Conservation (phyloP, 2,888 invertebrate genomes). For the Cyclophora punctaria region DNA sequence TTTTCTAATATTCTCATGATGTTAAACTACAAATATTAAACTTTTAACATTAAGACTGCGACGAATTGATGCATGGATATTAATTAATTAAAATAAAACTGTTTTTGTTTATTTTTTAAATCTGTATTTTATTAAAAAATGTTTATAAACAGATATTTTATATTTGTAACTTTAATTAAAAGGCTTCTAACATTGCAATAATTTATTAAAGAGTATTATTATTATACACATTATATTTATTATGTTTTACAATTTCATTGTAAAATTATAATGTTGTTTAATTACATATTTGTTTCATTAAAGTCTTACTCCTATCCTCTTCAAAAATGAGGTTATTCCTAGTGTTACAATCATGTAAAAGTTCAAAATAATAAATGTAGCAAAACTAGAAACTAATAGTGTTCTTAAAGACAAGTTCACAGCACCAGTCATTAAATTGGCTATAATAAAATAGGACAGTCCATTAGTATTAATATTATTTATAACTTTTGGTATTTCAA, state of each 20-base stretch:
- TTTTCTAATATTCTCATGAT: too few relatives aligned
- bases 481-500: slow-evolving; percentile 73
- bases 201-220: background rate
- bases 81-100: slow-evolving; percentile 2
- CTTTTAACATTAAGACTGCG: too few relatives aligned
- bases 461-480: slow-evolving; percentile 87
- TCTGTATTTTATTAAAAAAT: too few relatives aligned
- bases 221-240: background rate
- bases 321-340: slow-evolving; percentile 43
- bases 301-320: slow-evolving; percentile 57
- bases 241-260: background rate
- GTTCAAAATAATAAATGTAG: slow-evolving; percentile 71
- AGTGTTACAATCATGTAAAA: slow-evolving; percentile 71
- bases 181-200: too few relatives aligned
- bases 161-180: too few relatives aligned
- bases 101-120: slow-evolving; percentile 1
- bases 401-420: slow-evolving; percentile 85
- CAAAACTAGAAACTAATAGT: slow-evolving; percentile 47
- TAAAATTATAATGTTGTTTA: background rate
- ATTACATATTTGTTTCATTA: slow-evolving; percentile 27
- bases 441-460: slow-evolving; percentile 86
- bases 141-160: too few relatives aligned
- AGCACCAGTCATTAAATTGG: slow-evolving; percentile 89
- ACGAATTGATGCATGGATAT: too few relatives aligned
- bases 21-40: too few relatives aligned